Evolutionary conservation across 2,888 invertebrate genomes (phyloP), one percentile per base, ranked within the genome.

Genomic region (Eupithecia tripunctaria): DNA sequence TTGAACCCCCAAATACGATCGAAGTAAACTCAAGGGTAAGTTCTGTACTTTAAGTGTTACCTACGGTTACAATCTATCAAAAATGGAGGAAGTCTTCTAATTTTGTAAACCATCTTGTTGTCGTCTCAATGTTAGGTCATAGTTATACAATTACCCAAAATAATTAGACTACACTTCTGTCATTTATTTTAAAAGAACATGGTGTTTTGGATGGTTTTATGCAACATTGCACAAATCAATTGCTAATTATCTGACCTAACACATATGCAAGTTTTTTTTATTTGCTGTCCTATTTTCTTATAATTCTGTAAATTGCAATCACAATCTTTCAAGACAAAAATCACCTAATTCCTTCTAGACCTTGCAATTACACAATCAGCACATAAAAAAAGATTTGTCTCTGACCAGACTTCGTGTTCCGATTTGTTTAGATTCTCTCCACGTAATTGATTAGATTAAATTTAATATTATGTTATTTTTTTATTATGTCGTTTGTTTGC

Each of bases 71-170:
- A 51, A 47, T 21, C 10, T n/a, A 21, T 51, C 21, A 10, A 21
- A 51, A n/a, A 47, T 60, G 18, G 10, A 12, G 5, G 12, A 56
- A 56, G 25, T 56, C 4, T 56, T 56, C 21, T 56, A 10, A 56
- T 25, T 51, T 25, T 25, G 25, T 12, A 1, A 25, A 25, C 12
- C 5, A 51, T 51, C 10, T 51, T 12, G 51, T 56, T 25, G 1
- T 51, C 47, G 10, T 66, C 60, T 51, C 43, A 67, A 56, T 70
- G 72, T 65, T 73, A 68, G 41, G 67, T 71, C 64, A 72, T 69
- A 56, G 67, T 70, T 56, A 25, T 59, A 65, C 6, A 66, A 73
- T 71, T 68, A 71, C 8, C 36, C 25, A 67, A 56, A 70, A 56
- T 36, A 67, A 63, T 64, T 65, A 25, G 1, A 8, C n/a, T 32